A percentile compares a stretch with the other conserved stretches of the same genome.
These are phyloP conservation scores for Ctenodactylus gundi DNA, from an alignment of 2,113 vertebrate genomes.

Conservation along the genomic window DNA sequence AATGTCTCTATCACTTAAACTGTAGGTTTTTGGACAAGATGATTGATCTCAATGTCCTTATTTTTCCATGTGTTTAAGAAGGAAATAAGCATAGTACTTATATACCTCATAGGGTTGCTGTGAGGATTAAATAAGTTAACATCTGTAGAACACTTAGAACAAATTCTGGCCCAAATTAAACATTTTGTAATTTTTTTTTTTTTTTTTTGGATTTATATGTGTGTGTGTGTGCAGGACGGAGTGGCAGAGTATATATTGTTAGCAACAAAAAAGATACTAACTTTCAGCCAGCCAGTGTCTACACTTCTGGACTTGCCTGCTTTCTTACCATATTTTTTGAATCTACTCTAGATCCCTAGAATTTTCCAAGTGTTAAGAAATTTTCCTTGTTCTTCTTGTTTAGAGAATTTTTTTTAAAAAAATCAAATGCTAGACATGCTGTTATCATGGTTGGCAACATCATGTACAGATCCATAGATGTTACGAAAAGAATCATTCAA, in stretches of 20 bases:
- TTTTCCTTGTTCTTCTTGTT: neutral
- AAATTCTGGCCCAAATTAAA: neutral
- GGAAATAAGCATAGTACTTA: neutral
- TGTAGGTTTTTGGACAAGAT: neutral
- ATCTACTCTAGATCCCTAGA: neutral
- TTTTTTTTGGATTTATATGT: neutral
- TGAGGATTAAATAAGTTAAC: slow-evolving; percentile 14
- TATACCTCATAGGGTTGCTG: neutral
- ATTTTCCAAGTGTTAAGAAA: neutral
- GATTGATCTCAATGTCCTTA: neutral
- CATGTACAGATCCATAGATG: neutral
- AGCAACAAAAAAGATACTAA: too few relatives aligned
- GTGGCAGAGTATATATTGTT: neutral
- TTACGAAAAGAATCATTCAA: neutral
- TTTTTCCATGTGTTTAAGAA: slow-evolving; percentile 24
- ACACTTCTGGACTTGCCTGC: neutral
- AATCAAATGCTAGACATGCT: neutral
- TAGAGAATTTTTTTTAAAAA: neutral
- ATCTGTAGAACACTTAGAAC: neutral
- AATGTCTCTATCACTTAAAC: neutral
- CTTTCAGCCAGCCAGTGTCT: neutral
- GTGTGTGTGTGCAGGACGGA: neutral
- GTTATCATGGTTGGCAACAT: neutral
- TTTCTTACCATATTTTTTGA: neutral
- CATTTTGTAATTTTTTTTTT: neutral